phyloP scores from a whole-genome alignment of 2,888 invertebrate species.

The Drosophila neotestacea region DNA sequence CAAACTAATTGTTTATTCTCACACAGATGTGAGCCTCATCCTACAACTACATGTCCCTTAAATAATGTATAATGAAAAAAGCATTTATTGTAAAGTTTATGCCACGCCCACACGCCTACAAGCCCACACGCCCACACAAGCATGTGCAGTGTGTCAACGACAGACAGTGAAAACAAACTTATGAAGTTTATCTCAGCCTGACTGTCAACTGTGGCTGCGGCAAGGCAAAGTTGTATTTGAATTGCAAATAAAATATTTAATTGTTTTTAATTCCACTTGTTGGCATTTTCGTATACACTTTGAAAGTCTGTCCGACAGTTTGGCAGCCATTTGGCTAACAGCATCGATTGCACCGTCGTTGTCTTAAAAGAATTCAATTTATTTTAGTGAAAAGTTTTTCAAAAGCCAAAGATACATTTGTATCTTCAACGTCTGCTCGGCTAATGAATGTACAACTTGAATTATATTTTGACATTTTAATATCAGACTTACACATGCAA shows the following conservation, averaged over 20 bases:
- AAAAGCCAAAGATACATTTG: slow-evolving; percentile 17
- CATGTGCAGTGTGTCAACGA: slow-evolving; percentile 8
- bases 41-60: slow-evolving; percentile 23
- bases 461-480: slow-evolving; percentile 58
- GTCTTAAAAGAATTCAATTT: slow-evolving; percentile 48
- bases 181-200: slow-evolving; percentile 27
- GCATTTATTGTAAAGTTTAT: slow-evolving; percentile 29
- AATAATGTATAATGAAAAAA: slow-evolving; percentile 62
- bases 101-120: slow-evolving; percentile 17
- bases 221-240: slow-evolving; percentile 44
- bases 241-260: slow-evolving; percentile 70
- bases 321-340: slow-evolving; percentile 26
- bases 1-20: slow-evolving; percentile 35
- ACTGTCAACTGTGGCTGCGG: slow-evolving; percentile 14
- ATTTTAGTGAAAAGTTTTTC: slow-evolving; percentile 48
- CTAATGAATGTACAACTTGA: slow-evolving; percentile 58
- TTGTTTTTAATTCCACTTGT: slow-evolving; percentile 66
- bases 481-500: slow-evolving; percentile 27
- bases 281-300: slow-evolving; percentile 24
- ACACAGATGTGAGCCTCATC: slow-evolving; percentile 9
- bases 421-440: slow-evolving; percentile 18
- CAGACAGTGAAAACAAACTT: slow-evolving; percentile 15
- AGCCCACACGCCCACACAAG: slow-evolving; percentile 20
- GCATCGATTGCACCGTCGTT: slow-evolving; percentile 19
- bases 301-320: slow-evolving; percentile 3